These are phyloP conservation scores for Caiman crocodilus DNA, from an alignment of 2,797 vertebrate species.

Conservation along the genomic window DNA sequence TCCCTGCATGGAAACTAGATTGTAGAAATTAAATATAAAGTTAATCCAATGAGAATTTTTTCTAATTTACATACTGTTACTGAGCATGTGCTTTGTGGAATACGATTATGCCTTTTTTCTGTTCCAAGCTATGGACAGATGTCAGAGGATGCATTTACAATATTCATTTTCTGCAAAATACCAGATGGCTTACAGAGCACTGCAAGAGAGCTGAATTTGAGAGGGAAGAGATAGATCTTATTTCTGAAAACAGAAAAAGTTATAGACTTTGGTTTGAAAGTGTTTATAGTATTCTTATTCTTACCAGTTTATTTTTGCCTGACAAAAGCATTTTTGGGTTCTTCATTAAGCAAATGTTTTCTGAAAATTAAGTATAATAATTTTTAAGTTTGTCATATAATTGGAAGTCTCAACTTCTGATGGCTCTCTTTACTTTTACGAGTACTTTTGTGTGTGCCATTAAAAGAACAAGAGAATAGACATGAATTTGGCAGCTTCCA, in stretches of 20 bases:
- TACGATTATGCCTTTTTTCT: neutral
- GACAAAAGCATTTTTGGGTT: conserved; percentile 17
- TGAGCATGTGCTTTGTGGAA: neutral
- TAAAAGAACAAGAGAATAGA: neutral
- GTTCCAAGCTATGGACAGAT: conserved; percentile 11
- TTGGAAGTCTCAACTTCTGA: conserved; percentile 6
- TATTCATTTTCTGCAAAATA: conserved; percentile 46
- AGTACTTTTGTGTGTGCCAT: neutral
- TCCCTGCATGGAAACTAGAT: neutral
- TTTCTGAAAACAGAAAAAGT: conserved; percentile 28
- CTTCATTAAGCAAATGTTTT: neutral
- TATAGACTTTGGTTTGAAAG: conserved; percentile 29
- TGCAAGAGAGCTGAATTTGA: conserved; percentile 40
- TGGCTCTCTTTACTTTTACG: neutral
- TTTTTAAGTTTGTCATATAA: neutral
- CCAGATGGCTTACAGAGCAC: conserved; percentile 51
- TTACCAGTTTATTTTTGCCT: conserved; percentile 19
- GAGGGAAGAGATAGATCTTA: conserved; percentile 7
- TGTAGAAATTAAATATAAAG: neutral
- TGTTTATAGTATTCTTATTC: conserved; percentile 31
- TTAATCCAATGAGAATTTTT: neutral
- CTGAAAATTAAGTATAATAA: neutral
- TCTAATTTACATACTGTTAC: neutral
- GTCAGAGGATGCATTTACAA: neutral
- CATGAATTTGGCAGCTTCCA: neutral